Conservation (phyloP, 2,797 vertebrate species). For the Ceryle rudis region DNA sequence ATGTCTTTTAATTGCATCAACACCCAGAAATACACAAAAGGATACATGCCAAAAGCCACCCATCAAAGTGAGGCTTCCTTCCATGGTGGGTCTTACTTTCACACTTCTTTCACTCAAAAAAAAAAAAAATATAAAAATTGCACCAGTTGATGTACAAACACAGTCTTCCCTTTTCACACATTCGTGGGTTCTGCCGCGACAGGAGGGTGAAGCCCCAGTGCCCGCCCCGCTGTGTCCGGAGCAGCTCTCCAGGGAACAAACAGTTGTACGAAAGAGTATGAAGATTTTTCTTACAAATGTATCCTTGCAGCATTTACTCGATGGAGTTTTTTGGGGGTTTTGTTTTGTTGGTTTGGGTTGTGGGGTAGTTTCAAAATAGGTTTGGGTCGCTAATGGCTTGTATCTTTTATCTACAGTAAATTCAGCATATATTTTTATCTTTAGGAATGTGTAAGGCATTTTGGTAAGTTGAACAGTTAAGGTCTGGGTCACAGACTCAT, state of each 20-base stretch:
- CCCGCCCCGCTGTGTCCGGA: slow-evolving; percentile 70
- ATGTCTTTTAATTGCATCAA: slow-evolving; percentile 86
- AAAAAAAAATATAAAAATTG: slow-evolving; percentile 77
- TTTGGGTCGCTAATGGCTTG: slow-evolving; percentile 81
- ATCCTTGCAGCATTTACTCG: slow-evolving; percentile 31
- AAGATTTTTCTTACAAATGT: slow-evolving; percentile 73
- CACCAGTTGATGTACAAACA: slow-evolving; percentile 84
- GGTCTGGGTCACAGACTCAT: slow-evolving; percentile 68
- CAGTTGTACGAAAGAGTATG: slow-evolving; percentile 77
- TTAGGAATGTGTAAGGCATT: slow-evolving; percentile 97
- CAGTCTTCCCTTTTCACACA: slow-evolving; percentile 82
- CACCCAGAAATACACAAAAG: slow-evolving; percentile 74
- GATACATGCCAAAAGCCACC: slow-evolving; percentile 75
- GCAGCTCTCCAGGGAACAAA: slow-evolving; percentile 76
- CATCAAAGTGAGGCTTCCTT: slow-evolving; percentile 66
- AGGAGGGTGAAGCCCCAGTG: slow-evolving; percentile 68
- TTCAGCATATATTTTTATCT: slow-evolving; percentile 79
- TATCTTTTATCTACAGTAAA: slow-evolving; percentile 85
- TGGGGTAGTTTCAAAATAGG: slow-evolving; percentile 55
- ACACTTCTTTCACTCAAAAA: slow-evolving; percentile 76
- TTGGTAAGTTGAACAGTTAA: slow-evolving; percentile 86
- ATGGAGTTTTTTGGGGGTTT: neutral
- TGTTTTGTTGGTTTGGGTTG: neutral
- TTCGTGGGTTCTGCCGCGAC: slow-evolving; percentile 65
- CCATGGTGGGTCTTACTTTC: slow-evolving; percentile 74